phyloP scores from a whole-genome alignment of 2,113 vertebrate genomes.

The Nipponia nippon region DNA sequence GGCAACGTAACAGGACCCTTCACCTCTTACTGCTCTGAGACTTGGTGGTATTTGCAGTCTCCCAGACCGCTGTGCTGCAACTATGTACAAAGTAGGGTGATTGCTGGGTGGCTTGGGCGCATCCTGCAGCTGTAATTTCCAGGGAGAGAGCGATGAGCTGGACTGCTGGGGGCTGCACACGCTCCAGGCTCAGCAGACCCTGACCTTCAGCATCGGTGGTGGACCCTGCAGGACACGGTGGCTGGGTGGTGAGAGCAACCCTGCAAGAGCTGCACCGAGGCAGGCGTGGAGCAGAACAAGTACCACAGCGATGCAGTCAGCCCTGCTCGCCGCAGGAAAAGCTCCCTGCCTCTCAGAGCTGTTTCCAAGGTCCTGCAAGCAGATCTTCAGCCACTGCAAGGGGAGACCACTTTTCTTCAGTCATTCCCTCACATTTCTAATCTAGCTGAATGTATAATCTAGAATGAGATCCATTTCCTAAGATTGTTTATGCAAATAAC shows the following conservation, averaged over 20 bases:
- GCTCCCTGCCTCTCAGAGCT: not conserved
- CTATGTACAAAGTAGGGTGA: no score
- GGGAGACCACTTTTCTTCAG: not conserved
- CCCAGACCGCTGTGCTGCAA: accelerated
- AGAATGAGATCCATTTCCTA: not conserved
- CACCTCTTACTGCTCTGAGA: not conserved
- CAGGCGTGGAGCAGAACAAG: not conserved
- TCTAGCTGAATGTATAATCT: not conserved
- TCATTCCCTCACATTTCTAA: not conserved
- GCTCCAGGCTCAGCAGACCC: not conserved
- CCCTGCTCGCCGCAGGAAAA: not conserved
- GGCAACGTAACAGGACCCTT: not conserved
- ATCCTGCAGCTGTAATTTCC: not conserved
- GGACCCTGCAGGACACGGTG: not conserved
- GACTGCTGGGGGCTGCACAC: accelerated
- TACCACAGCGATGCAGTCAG: not conserved
- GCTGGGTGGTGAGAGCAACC: not conserved
- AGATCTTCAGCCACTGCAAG: not conserved
- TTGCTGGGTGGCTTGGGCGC: not conserved
- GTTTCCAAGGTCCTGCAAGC: not conserved
- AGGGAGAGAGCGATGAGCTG: no score
- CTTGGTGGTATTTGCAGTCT: not conserved
- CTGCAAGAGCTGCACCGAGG: not conserved
- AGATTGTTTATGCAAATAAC: not conserved
- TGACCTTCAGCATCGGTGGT: not conserved